Evolutionary conservation across 2,888 invertebrate genomes (phyloP).

Genomic region (Drosophila ustulata): DNA sequence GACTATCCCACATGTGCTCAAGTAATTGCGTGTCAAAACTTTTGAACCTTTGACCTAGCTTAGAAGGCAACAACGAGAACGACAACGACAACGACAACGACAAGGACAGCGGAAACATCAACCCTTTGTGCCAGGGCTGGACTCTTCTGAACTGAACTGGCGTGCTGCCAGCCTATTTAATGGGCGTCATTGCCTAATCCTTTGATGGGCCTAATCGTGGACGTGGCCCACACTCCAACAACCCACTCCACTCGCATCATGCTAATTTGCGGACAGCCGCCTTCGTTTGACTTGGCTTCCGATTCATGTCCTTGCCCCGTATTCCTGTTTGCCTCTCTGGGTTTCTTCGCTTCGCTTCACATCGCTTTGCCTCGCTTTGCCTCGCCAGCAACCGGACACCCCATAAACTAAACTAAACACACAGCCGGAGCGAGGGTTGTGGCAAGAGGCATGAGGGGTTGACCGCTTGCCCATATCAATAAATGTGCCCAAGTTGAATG

Average conservation of each 20-base stretch:
- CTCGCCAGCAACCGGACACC: slow-evolving; percentile 75
- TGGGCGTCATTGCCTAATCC: slow-evolving; percentile 72
- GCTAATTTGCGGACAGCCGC: slow-evolving; percentile 80
- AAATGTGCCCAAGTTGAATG: slow-evolving; percentile 52
- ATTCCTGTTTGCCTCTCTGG: not conserved
- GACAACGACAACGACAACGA: slow-evolving; percentile 1
- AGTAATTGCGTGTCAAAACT: slow-evolving; percentile 82
- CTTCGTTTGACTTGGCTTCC: slow-evolving; percentile 78
- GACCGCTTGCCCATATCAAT: slow-evolving; percentile 50
- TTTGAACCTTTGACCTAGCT: slow-evolving; percentile 78
- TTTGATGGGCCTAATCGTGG: slow-evolving; percentile 80
- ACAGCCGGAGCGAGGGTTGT: slow-evolving; percentile 9
- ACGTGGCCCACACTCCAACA: slow-evolving; percentile 42
- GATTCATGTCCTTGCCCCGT: slow-evolving; percentile 30
- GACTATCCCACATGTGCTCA: slow-evolving; percentile 71
- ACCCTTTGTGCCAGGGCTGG: slow-evolving; percentile 30
- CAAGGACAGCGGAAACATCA: slow-evolving; percentile 32
- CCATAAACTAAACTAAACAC: slow-evolving; percentile 70
- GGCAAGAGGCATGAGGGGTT: not conserved
- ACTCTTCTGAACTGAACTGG: slow-evolving; percentile 16
- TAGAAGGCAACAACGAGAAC: slow-evolving; percentile 5
- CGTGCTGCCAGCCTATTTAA: slow-evolving; percentile 61
- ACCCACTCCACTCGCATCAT: slow-evolving; percentile 59
- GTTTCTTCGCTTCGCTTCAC: slow-evolving; percentile 2
- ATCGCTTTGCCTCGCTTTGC: slow-evolving; percentile 11